Evolutionary conservation across 2,797 vertebrate genomes (phyloP).

Genomic region (Podarcis siculus): DNA sequence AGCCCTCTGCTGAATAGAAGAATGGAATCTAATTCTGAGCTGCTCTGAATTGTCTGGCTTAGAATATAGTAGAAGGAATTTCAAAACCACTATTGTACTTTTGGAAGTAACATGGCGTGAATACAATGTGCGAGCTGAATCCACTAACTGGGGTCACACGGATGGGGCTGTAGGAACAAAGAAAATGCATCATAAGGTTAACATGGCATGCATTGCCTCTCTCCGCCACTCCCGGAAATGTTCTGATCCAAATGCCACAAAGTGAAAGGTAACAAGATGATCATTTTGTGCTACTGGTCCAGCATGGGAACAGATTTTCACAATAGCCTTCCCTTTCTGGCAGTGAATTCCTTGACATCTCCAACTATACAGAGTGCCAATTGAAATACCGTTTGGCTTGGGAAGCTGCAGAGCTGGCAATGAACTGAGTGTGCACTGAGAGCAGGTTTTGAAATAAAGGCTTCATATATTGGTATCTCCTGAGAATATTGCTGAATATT

Average conservation of each 20-base stretch:
- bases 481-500: background rate
- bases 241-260: background rate
- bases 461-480: background rate
- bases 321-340: background rate
- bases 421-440: background rate
- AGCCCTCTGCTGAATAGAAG: background rate
- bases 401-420: conserved; percentile 3
- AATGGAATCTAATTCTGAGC: conserved; percentile 23
- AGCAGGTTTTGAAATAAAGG: conserved; percentile 4
- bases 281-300: background rate
- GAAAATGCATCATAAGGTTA: background rate
- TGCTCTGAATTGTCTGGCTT: conserved; percentile 12
- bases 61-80: conserved; percentile 14
- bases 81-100: conserved; percentile 36
- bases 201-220: background rate
- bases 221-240: background rate
- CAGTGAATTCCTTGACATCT: background rate
- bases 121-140: conserved; percentile 7
- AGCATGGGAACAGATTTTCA: background rate
- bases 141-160: background rate
- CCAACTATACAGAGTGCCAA: background rate
- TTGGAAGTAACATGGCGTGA: conserved; percentile 22
- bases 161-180: background rate
- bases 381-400: background rate
- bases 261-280: background rate